Conservation (phyloP, 2,113 vertebrate genomes). For the Tetraodon nigroviridis region DNA sequence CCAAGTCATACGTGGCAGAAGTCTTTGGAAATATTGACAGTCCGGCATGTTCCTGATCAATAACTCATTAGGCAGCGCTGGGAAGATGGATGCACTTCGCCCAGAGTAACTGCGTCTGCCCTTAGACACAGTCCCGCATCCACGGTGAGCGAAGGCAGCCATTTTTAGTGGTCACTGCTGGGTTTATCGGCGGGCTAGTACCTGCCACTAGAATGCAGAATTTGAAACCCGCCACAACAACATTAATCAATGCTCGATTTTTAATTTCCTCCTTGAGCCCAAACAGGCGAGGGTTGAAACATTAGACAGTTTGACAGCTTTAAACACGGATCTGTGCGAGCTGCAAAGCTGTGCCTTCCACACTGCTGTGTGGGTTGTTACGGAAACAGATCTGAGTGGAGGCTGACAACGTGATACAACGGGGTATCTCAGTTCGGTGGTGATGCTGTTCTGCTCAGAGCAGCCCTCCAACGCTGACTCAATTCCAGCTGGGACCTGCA, state of each 20-base stretch:
- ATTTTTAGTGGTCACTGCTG: slow-evolving; percentile 23
- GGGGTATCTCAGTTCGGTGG: slow-evolving; percentile 15
- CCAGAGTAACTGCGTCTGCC: slow-evolving; percentile 48
- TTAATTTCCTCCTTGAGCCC: background rate
- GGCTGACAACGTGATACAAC: slow-evolving; percentile 27
- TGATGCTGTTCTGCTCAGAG: slow-evolving; percentile 33
- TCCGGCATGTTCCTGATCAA: slow-evolving; percentile 59
- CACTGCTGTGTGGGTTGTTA: slow-evolving; percentile 22
- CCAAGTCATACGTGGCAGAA: slow-evolving; percentile 6
- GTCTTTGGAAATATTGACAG: slow-evolving; percentile 61
- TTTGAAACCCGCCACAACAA: background rate
- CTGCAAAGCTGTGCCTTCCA: slow-evolving; percentile 23
- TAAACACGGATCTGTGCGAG: slow-evolving; percentile 29
- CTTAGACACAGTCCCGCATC: slow-evolving; percentile 51
- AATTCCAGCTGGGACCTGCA: slow-evolving; percentile 22
- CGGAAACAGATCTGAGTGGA: slow-evolving; percentile 27
- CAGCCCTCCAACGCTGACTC: slow-evolving; percentile 43
- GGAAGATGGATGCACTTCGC: slow-evolving; percentile 57
- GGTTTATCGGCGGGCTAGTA: slow-evolving; percentile 43
- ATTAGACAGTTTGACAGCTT: slow-evolving; percentile 8
- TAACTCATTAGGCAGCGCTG: slow-evolving; percentile 70
- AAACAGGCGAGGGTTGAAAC: background rate
- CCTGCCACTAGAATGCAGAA: no score
- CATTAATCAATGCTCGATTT: background rate
- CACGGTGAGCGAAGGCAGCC: slow-evolving; percentile 42